Conservation (phyloP, 2,888 invertebrate genomes). For the Caradrina clavipalpis region DNA sequence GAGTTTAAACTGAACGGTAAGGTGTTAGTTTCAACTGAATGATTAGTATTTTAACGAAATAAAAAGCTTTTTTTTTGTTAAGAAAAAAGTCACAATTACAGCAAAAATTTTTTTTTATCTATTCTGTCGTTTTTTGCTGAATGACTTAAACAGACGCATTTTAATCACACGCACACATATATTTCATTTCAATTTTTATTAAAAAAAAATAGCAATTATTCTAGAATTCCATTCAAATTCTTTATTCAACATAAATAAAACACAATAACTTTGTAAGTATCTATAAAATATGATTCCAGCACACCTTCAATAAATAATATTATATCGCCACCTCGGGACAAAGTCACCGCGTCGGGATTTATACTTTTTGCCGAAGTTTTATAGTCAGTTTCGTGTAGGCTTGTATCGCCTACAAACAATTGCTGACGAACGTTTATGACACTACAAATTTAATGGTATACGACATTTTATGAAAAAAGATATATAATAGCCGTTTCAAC, state of each 20-base stretch:
- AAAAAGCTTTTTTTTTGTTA: too few relatives aligned
- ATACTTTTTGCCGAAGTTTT: slow-evolving; percentile 67
- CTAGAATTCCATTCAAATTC: neutral
- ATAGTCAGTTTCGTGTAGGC: slow-evolving; percentile 75
- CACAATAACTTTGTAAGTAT: slow-evolving; percentile 1
- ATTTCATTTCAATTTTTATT: too few relatives aligned
- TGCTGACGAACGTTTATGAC: slow-evolving; percentile 63
- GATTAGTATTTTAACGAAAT: neutral
- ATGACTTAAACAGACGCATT: too few relatives aligned
- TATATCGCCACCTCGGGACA: slow-evolving; percentile 53
- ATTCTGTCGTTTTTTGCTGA: too few relatives aligned
- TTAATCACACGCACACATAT: too few relatives aligned
- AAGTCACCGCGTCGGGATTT: slow-evolving; percentile 67
- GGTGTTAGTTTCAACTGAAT: neutral
- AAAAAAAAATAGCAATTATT: neutral
- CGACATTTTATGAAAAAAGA: slow-evolving; percentile 33
- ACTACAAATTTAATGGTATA: slow-evolving; percentile 62
- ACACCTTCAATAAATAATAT: slow-evolving; percentile 34
- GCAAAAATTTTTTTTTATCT: too few relatives aligned
- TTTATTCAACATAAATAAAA: slow-evolving; percentile 2
- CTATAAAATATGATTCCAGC: slow-evolving; percentile 21
- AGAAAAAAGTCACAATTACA: too few relatives aligned
- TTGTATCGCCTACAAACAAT: slow-evolving; percentile 66
- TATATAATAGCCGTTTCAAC: slow-evolving; percentile 38
- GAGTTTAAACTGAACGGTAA: neutral